Evolutionary conservation across 2,113 vertebrate genomes (phyloP).

Genomic region (Boulengeromyrus knoepffleri): DNA sequence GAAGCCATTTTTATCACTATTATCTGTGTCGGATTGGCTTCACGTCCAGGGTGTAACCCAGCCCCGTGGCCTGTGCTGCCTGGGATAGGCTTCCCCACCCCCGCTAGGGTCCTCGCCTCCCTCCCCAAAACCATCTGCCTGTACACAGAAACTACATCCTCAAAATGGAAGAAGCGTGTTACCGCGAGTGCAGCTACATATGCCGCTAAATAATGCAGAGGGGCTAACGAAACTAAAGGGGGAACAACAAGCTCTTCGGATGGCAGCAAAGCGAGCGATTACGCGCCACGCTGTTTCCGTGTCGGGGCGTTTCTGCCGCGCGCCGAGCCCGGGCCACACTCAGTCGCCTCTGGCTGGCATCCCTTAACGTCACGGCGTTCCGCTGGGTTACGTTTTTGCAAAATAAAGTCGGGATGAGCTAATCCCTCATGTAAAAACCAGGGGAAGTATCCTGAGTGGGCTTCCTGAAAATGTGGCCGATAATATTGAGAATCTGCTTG

Average conservation of each 20-base stretch:
- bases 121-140: neutral
- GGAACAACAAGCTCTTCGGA: slow-evolving; percentile 63
- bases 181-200: slow-evolving; percentile 71
- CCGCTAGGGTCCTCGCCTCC: neutral
- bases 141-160: slow-evolving; percentile 65
- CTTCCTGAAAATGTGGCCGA: neutral
- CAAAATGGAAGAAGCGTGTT: slow-evolving; percentile 92
- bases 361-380: neutral
- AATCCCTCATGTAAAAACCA: neutral
- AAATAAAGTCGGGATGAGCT: neutral
- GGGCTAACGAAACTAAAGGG: slow-evolving; percentile 72
- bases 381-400: neutral
- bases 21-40: neutral
- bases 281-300: slow-evolving; percentile 47
- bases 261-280: slow-evolving; percentile 68
- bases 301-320: slow-evolving; percentile 42
- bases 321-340: neutral
- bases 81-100: neutral
- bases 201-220: slow-evolving; percentile 87
- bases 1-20: neutral
- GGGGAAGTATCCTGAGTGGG: neutral
- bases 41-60: neutral
- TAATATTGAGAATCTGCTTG: neutral
- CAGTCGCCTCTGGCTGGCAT: neutral
- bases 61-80: neutral